These are phyloP conservation scores for Drosophila eugracilis DNA, from an alignment of 1,140 invertebrate species.

Conservation along the genomic window DNA sequence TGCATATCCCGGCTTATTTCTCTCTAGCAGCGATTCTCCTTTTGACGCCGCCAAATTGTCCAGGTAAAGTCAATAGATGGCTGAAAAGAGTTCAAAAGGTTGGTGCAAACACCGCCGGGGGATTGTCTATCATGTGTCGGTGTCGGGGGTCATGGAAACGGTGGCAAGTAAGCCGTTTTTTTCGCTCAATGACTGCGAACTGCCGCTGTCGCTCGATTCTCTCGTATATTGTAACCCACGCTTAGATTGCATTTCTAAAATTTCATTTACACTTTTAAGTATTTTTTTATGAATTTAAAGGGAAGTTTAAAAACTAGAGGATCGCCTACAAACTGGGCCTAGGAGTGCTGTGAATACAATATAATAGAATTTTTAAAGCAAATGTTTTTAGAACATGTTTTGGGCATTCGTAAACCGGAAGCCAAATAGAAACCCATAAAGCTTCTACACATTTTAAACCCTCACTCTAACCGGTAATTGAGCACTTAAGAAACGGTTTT, in stretches of 20 bases:
- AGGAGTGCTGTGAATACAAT: too few species aligned
- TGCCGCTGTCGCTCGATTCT: not conserved
- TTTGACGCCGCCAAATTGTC: conserved; percentile 42
- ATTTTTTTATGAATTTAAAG: too few species aligned
- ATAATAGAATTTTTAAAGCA: too few species aligned
- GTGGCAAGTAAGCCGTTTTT: not conserved
- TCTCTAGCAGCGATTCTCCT: conserved; percentile 17
- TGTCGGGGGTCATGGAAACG: conserved; percentile 2
- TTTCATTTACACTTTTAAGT: not conserved
- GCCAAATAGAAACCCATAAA: too few species aligned
- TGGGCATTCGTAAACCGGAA: too few species aligned
- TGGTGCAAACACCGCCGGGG: conserved; percentile 8
- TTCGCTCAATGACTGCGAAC: not conserved
- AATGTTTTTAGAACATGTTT: too few species aligned
- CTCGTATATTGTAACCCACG: too few species aligned
- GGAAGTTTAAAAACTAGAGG: too few species aligned
- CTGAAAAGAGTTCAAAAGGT: conserved; percentile 38
- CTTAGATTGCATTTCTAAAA: not conserved
- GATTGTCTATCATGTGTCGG: conserved; percentile 24
- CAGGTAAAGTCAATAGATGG: conserved; percentile 51
- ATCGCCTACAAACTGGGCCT: too few species aligned
- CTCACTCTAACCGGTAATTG: not conserved
- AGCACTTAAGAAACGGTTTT: conserved; percentile 23
- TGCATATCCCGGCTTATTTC: conserved; percentile 49
- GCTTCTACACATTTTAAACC: not conserved